Evolutionary conservation across 2,888 invertebrate species (phyloP).

Genomic region (Podabrus alpinus): DNA sequence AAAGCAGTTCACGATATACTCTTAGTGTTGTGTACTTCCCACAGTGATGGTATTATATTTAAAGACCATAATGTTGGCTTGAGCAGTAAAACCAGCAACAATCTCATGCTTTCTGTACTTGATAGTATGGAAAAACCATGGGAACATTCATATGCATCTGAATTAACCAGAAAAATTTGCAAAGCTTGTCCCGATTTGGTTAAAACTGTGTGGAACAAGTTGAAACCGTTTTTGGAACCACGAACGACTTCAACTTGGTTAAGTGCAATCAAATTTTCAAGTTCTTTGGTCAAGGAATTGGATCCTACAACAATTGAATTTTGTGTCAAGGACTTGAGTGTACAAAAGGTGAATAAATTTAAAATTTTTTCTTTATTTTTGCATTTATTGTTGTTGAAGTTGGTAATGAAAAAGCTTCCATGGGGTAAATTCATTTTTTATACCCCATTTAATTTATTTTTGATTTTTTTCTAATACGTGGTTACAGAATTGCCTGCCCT

Average conservation of each 20-base stretch:
- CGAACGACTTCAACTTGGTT: slow-evolving; percentile 61
- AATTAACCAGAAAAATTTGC: slow-evolving; percentile 67
- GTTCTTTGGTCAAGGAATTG: slow-evolving; percentile 56
- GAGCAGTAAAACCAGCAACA: slow-evolving; percentile 61
- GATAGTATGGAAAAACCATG: slow-evolving; percentile 70
- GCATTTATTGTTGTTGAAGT: neutral
- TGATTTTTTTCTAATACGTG: no score
- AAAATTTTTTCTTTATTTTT: neutral
- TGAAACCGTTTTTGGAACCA: slow-evolving; percentile 67
- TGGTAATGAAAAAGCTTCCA: neutral
- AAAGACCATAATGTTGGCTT: slow-evolving; percentile 68
- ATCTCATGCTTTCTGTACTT: slow-evolving; percentile 65
- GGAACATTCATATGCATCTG: slow-evolving; percentile 67
- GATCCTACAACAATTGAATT: slow-evolving; percentile 59
- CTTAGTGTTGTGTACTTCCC: slow-evolving; percentile 74
- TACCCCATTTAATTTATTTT: no score
- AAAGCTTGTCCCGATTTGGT: slow-evolving; percentile 74
- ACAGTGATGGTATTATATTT: slow-evolving; percentile 78
- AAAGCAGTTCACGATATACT: slow-evolving; percentile 70
- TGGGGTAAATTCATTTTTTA: no score
- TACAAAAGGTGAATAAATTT: slow-evolving; percentile 51
- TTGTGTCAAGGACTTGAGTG: slow-evolving; percentile 56
- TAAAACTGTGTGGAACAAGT: slow-evolving; percentile 63
- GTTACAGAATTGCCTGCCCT: no score
- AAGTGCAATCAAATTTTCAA: slow-evolving; percentile 57